Evolutionary conservation across 1,140 invertebrate species (phyloP), one percentile per base, ranked within the genome.

Genomic region (Belonocnema kinseyi): DNA sequence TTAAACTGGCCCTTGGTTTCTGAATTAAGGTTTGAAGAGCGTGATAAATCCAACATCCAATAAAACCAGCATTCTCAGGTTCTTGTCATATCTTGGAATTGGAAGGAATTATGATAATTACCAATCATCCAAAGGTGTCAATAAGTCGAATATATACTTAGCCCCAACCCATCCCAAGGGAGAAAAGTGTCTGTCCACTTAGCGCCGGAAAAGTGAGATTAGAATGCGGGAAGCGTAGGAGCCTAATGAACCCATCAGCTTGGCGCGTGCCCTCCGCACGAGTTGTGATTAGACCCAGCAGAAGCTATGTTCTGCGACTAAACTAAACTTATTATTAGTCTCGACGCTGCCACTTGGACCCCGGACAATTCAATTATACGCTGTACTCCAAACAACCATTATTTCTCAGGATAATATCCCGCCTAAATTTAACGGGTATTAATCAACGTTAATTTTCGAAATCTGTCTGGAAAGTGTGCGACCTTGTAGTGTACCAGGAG

Each of bases 201-300:
- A 78, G 78, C 77, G 77, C 17, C 50, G 80, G 80, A 84, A 83
- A 83, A 80, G 78, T 78, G 74, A 77, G 82, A 87, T 85, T 80
- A 80, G 82, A 83, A 87, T 87, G 84, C 83, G 79, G 79, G 2
- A 70, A 79, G 81, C 84, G 83, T 84, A 80, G 75, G 72, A 78
- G 84, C 81, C 80, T 86, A 85, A 86, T 86, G 85, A 86, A 86
- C 81, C 85, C 78, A 86, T 86, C 82, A 82, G 76, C 58, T 70
- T 72, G 76, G 82, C 80, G 81, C 83, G 84, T 85, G 85, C 82
- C 81, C 82, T 75, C 70, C 72, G 76, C 77, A 79, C 78, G 72
- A 80, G 75, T 84, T 83, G 80, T 87, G 85, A 87, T 87, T 87
- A 87, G 82, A 87, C 79, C 79, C 80, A 79, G 77, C 80, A 79